Evolutionary conservation across 2,113 vertebrate species (phyloP).

Genomic region (Pteruthius melanotis): DNA sequence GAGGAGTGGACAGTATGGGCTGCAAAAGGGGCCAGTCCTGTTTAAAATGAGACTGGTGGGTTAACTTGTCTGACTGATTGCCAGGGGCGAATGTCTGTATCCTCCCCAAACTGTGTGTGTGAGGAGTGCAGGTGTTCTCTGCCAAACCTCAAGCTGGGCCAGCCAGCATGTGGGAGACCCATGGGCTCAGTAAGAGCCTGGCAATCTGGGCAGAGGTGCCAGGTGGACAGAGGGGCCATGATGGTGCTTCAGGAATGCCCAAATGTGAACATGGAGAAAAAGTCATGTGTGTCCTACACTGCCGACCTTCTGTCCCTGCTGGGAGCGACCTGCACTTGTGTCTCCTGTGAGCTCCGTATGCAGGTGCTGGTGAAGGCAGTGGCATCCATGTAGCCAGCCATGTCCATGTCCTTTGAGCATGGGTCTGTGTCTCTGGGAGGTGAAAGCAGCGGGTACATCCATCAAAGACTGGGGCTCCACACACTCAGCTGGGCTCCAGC

Average conservation of each 20-base stretch:
- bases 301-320: neutral
- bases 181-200: neutral
- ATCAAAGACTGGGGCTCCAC: neutral
- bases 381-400: neutral
- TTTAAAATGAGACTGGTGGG: neutral
- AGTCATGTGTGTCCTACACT: neutral
- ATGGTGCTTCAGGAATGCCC: neutral
- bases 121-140: neutral
- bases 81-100: neutral
- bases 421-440: neutral
- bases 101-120: neutral
- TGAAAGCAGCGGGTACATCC: neutral
- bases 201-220: neutral
- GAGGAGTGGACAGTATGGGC: neutral
- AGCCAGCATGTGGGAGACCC: neutral
- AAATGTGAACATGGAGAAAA: neutral
- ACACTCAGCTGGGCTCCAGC: neutral
- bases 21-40: neutral
- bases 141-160: neutral
- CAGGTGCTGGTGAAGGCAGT: neutral
- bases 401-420: neutral
- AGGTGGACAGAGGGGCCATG: rapidly evolving
- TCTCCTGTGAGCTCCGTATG: neutral
- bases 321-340: no score
- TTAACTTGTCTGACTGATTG: rapidly evolving